Percentiles rank a stretch among this genome's conserved stretches.
Evolutionary conservation across 2,888 invertebrate genomes (phyloP).

Genomic region (Caenorhabditis afra): DNA sequence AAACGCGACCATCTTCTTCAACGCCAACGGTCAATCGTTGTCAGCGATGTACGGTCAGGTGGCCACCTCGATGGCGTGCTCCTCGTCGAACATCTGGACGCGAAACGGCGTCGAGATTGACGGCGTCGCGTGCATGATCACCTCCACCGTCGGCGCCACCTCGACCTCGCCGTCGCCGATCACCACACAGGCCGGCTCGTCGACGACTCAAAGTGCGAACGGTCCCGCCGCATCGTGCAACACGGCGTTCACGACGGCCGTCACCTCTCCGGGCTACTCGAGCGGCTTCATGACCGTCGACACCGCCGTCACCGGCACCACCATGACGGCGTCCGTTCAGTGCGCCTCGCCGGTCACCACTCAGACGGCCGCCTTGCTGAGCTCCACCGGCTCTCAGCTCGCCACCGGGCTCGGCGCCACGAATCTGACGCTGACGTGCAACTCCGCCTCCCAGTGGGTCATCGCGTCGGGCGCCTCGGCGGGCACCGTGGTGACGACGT

Average conservation of each 20-base stretch:
- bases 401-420: slow-evolving; percentile 44
- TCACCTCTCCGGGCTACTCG: slow-evolving; percentile 49
- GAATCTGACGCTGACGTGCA: slow-evolving; percentile 64
- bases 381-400: slow-evolving; percentile 41
- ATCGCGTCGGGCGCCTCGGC: slow-evolving; percentile 40
- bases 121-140: slow-evolving; percentile 58
- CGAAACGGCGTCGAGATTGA: slow-evolving; percentile 39
- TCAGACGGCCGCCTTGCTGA: slow-evolving; percentile 43
- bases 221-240: slow-evolving; percentile 50
- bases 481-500: slow-evolving; percentile 39
- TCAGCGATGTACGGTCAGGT: slow-evolving; percentile 53
- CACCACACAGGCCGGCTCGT: slow-evolving; percentile 31
- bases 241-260: slow-evolving; percentile 20
- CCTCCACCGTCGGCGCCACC: slow-evolving; percentile 39
- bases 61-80: slow-evolving; percentile 55
- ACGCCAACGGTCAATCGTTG: slow-evolving; percentile 34
- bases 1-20: slow-evolving; percentile 58
- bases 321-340: slow-evolving; percentile 33
- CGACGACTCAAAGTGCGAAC: slow-evolving; percentile 18
- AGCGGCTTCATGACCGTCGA: slow-evolving; percentile 63
- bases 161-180: slow-evolving; percentile 51
- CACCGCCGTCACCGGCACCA: slow-evolving; percentile 23
- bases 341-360: slow-evolving; percentile 48
- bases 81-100: slow-evolving; percentile 48
- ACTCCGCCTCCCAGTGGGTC: slow-evolving; percentile 61